These are phyloP conservation scores for Hozukius guyotensis DNA, from an alignment of 2,797 vertebrate species.

Conservation along the genomic window DNA sequence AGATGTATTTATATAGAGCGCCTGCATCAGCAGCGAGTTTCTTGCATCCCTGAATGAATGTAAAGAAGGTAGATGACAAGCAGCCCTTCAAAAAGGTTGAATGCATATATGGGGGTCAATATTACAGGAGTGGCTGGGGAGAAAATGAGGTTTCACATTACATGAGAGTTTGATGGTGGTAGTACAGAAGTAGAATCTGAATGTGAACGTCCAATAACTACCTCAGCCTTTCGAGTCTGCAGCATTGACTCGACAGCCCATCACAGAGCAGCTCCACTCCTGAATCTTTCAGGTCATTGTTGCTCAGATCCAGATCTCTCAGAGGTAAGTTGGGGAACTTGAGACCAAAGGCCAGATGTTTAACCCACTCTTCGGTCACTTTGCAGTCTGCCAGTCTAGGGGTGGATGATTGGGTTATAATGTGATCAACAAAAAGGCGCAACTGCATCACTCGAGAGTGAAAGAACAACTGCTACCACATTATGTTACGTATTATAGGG, in stretches of 20 bases:
- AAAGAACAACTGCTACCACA: not conserved
- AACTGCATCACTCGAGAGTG: not conserved
- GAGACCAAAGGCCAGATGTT: constrained; percentile 23
- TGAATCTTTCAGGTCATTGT: constrained; percentile 55
- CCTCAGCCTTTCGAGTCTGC: constrained; percentile 46
- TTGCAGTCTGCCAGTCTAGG: constrained; percentile 52
- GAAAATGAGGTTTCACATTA: not conserved
- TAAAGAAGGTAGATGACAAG: not conserved
- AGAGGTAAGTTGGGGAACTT: constrained; percentile 24
- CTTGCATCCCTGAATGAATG: not conserved
- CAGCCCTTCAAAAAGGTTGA: not conserved
- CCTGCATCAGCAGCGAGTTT: not conserved
- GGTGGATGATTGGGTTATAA: not conserved
- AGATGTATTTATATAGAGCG: not conserved
- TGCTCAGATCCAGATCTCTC: constrained; percentile 54
- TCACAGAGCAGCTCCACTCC: constrained; percentile 35
- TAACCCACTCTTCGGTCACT: constrained; percentile 23
- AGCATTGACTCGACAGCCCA: constrained; percentile 33
- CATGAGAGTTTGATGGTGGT: not conserved
- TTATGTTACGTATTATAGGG: not conserved
- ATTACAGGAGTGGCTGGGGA: too few species aligned
- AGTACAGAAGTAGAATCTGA: not conserved
- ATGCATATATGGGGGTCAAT: too few species aligned
- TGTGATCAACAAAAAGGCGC: not conserved
- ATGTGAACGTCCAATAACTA: not conserved